Percentiles rank a stretch among this genome's conserved stretches.
phyloP scores from a whole-genome alignment of 2,113 vertebrate species.

The Fukomys damarensis region DNA sequence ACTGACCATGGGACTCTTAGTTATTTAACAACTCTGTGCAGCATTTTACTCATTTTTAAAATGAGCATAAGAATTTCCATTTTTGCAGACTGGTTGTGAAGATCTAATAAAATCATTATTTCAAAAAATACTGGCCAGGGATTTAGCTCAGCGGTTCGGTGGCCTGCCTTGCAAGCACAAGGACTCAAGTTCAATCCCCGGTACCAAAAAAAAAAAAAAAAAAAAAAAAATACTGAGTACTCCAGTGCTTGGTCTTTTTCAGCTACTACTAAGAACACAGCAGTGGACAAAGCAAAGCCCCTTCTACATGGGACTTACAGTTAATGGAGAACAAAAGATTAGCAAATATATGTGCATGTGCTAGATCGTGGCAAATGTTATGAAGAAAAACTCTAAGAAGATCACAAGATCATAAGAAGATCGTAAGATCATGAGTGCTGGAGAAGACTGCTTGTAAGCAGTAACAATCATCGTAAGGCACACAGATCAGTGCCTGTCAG shows the following conservation, averaged over 20 bases:
- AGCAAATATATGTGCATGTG: not conserved
- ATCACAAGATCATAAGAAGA: too few species aligned
- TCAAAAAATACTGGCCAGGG: not conserved
- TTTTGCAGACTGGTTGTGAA: not conserved
- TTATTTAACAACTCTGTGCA: not conserved
- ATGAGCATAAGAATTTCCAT: not conserved
- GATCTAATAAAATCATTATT: not conserved
- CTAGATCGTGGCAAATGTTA: not conserved
- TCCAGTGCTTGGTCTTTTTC: not conserved
- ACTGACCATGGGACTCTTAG: not conserved
- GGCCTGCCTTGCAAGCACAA: too few species aligned
- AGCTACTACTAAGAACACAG: not conserved
- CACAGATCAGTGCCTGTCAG: not conserved
- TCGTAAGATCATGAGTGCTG: not conserved
- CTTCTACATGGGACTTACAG: not conserved
- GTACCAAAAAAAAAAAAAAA: not conserved
- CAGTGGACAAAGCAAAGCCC: not conserved
- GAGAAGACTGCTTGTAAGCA: not conserved
- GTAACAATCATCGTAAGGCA: not conserved
- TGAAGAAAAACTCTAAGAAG: not conserved
- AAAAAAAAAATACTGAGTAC: not conserved
- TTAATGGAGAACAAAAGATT: not conserved
- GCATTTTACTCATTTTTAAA: not conserved
- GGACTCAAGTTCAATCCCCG: too few species aligned
- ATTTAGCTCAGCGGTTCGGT: too few species aligned